Evolutionary conservation across 2,888 invertebrate genomes (phyloP).

Genomic region (Cephus runcator): DNA sequence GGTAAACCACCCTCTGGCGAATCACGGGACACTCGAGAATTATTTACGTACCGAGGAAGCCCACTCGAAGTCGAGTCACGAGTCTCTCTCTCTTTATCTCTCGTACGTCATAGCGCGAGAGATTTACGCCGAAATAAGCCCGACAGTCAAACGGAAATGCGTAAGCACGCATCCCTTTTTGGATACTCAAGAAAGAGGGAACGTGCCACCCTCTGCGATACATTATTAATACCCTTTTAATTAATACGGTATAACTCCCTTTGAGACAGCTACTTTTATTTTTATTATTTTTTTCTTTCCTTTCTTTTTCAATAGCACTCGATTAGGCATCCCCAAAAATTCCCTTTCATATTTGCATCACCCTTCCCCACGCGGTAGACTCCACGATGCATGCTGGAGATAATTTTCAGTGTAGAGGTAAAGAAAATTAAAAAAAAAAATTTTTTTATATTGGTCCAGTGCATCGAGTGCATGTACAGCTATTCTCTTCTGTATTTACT

Average conservation of each 20-base stretch:
- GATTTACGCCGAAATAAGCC: not conserved
- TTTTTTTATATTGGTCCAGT: not conserved
- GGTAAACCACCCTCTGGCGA: not conserved
- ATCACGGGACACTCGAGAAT: not conserved
- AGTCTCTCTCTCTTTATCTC: constrained; percentile 3
- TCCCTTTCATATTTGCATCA: not conserved
- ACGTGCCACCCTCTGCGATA: not conserved
- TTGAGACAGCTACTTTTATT: not conserved
- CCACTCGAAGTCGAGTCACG: not conserved
- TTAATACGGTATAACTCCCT: not conserved
- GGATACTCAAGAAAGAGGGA: not conserved
- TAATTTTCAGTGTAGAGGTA: no score
- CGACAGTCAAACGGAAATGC: not conserved
- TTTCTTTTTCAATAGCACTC: not conserved
- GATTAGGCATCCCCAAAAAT: not conserved
- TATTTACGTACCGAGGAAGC: not conserved
- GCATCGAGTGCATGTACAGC: not conserved
- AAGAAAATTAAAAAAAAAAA: no score
- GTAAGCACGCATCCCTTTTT: not conserved
- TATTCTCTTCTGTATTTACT: not conserved
- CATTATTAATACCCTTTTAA: not conserved
- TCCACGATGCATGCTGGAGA: not conserved
- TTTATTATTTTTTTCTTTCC: not conserved
- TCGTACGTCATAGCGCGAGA: not conserved
- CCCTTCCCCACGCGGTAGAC: not conserved